phyloP scores from a whole-genome alignment of 1,140 invertebrate genomes.

The Brachionus manjavacas region DNA sequence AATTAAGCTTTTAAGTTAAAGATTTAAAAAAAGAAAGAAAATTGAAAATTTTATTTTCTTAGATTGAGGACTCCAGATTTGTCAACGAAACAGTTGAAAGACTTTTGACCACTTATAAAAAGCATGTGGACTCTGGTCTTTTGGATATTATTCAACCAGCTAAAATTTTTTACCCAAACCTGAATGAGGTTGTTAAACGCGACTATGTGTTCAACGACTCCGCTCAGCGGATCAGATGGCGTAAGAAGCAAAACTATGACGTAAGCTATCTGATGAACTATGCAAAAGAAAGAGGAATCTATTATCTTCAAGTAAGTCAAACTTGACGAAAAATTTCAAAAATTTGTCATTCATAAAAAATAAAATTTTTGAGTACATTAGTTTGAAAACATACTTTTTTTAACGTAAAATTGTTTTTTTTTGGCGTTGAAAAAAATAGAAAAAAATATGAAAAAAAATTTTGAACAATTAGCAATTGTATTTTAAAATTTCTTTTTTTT shows the following conservation, averaged over 20 bases:
- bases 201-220: slow-evolving; percentile 78
- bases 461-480: too few species aligned
- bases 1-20: neutral
- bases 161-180: slow-evolving; percentile 73
- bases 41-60: slow-evolving; percentile 45
- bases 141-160: slow-evolving; percentile 83
- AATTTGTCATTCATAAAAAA: too few species aligned
- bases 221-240: slow-evolving; percentile 77
- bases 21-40: neutral
- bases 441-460: too few species aligned
- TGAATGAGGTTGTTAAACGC: slow-evolving; percentile 50
- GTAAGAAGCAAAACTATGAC: slow-evolving; percentile 92
- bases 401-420: too few species aligned
- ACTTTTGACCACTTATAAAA: slow-evolving; percentile 69
- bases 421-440: too few species aligned
- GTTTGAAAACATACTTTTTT: too few species aligned
- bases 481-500: too few species aligned
- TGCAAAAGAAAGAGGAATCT: slow-evolving; percentile 65
- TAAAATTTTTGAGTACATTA: too few species aligned
- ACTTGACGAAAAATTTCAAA: too few species aligned
- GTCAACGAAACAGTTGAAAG: slow-evolving; percentile 55
- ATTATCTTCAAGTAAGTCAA: slow-evolving; percentile 58
- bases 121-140: slow-evolving; percentile 71
- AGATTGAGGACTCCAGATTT: slow-evolving; percentile 55
- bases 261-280: slow-evolving; percentile 94